Evolutionary conservation across 2,888 invertebrate genomes (phyloP).

Genomic region (Mycalesis mineus): DNA sequence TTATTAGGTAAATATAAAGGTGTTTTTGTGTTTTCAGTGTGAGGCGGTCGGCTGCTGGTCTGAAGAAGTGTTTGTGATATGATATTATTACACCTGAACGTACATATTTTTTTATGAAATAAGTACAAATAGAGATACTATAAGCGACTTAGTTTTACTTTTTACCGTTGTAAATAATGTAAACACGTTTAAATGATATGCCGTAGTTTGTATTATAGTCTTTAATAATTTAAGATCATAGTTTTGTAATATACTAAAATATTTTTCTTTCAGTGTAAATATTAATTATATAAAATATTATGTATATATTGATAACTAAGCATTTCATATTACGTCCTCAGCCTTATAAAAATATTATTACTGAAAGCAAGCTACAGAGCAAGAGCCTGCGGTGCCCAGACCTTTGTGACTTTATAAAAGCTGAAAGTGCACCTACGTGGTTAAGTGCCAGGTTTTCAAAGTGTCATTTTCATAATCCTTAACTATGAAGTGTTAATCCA

Average conservation of each 20-base stretch:
- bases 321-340: conserved; percentile 15
- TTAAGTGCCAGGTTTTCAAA: too few species aligned
- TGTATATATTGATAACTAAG: conserved; percentile 7
- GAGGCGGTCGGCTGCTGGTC: conserved; percentile 66
- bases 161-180: conserved; percentile 55
- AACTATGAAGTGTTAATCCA: too few species aligned
- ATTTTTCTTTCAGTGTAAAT: conserved; percentile 17
- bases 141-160: conserved; percentile 43
- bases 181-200: conserved; percentile 50
- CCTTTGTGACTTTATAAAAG: too few species aligned
- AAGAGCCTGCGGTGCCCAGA: too few species aligned
- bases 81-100: conserved; percentile 53
- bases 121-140: conserved; percentile 69
- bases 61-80: conserved; percentile 63
- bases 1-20: not conserved
- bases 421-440: too few species aligned
- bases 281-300: not conserved
- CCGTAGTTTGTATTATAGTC: conserved; percentile 15
- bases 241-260: conserved; percentile 18
- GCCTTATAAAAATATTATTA: too few species aligned
- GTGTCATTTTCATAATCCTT: too few species aligned
- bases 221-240: conserved; percentile 37
- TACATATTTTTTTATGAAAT: conserved; percentile 75
- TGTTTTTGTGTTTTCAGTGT: conserved; percentile 58
- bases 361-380: too few species aligned